Base-by-base conservation (phyloP, 2,888 invertebrate species). In the Rambutsinella grinnellia region DNA sequence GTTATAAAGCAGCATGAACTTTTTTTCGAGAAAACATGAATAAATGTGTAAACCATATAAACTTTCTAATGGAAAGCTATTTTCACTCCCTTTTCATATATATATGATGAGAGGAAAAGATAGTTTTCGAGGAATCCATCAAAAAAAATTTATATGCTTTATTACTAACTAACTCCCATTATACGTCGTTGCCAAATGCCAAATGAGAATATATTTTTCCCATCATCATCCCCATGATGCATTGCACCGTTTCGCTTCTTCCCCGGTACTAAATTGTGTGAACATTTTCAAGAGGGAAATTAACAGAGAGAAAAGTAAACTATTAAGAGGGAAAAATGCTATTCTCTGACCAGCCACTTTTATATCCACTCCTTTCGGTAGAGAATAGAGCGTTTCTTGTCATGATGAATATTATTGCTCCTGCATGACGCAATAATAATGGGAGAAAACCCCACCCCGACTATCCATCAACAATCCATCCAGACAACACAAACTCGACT, bases 391-490 rank as follows among this genome's bases (percentile, higher is more conserved):
- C n/a, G 44, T 13, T 3, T 26, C 28, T 57, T 57, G 19, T 57
- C 62, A 67, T 74, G 74, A 70, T 76, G 76, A 76, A 76, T 76
- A 76, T 69, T 76, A 76, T 69, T 76, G 76, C 74, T 68, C 26
- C 63, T 76, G 76, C 76, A 76, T 76, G 76, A 76, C 76, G 76
- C 76, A 76, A 70, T 76, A 76, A 76, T 76, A 76, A 69, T 65
- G 69, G 72, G 78, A 57, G 62, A 74, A 68, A 78, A 63, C 36
- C 78, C 74, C 72, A 56, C 61, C 72, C 78, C 78, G 68, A 60
- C 78, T 67, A 77, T 71, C 71, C 77, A 77, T 72, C 77, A 77
- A 53, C 72, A 77, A 67, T 72, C 68, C 63, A 68, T 72, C 72
- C 71, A 71, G 67, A 70, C 76, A 56, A 63, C 47, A 54, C 27